phyloP scores from a whole-genome alignment of 2,888 invertebrate genomes.

The Litoditis marina region DNA sequence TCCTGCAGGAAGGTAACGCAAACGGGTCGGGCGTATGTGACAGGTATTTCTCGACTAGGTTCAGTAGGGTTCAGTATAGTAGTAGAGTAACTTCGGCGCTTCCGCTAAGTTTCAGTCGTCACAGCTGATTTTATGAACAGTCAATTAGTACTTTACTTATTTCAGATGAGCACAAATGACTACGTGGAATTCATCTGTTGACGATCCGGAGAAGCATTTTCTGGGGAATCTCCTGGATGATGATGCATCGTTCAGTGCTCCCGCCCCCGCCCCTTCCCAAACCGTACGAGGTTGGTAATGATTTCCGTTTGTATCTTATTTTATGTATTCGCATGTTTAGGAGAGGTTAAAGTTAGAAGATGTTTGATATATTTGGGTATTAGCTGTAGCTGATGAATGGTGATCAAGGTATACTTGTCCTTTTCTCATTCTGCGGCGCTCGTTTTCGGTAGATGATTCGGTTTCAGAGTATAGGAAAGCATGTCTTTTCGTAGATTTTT shows the following conservation, averaged over 20 bases:
- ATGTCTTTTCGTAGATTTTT: too few species aligned
- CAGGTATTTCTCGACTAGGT: constrained; percentile 17
- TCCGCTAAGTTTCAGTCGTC: background rate
- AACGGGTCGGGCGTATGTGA: constrained; percentile 1
- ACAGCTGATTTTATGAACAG: background rate
- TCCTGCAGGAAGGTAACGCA: too few species aligned
- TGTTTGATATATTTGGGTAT: too few species aligned
- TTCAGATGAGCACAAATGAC: constrained; percentile 18
- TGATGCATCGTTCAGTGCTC: constrained; percentile 20
- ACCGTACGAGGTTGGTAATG: background rate
- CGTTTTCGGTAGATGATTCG: too few species aligned
- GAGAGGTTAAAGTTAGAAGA: too few species aligned
- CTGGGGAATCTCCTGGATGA: constrained; percentile 47
- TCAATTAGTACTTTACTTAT: background rate
- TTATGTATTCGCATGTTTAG: background rate
- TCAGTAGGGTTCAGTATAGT: too few species aligned
- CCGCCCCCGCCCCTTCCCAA: background rate
- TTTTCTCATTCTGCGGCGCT: too few species aligned
- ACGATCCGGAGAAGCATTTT: constrained; percentile 48
- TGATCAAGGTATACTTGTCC: too few species aligned
- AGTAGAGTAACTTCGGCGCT: too few species aligned
- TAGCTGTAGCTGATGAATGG: too few species aligned
- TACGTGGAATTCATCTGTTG: constrained; percentile 22
- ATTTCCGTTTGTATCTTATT: constrained; percentile 1
- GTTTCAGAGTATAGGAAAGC: too few species aligned